These are phyloP conservation scores for Tuberolachnus salignus DNA, from an alignment of 2,888 invertebrate genomes.

Conservation along the genomic window DNA sequence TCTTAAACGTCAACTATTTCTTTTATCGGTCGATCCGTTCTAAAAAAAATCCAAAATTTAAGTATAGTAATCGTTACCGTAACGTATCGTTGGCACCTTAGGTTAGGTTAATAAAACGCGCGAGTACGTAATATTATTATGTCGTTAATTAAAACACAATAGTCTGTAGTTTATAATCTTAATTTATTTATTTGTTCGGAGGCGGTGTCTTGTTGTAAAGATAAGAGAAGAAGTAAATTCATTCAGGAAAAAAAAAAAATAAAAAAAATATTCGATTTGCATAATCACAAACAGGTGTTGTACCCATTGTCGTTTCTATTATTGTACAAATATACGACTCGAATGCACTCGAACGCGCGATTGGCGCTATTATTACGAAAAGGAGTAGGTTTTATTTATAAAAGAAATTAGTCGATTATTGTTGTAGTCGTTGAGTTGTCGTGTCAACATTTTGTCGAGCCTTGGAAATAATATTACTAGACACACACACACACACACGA, in stretches of 20 bases:
- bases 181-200: background rate
- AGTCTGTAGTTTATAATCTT: constrained; percentile 17
- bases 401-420: constrained; percentile 44
- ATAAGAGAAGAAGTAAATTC: constrained; percentile 16
- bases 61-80: too few relatives aligned
- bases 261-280: background rate
- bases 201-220: constrained; percentile 20
- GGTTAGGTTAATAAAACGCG: too few relatives aligned
- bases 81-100: too few relatives aligned
- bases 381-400: background rate
- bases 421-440: constrained; percentile 2
- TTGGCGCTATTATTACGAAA: constrained; percentile 26
- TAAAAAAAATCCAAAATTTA: too few relatives aligned
- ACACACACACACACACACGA: too few relatives aligned
- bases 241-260: too few relatives aligned
- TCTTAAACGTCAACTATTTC: too few relatives aligned
- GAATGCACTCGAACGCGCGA: too few relatives aligned
- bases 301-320: background rate
- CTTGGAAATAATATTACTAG: constrained; percentile 37
- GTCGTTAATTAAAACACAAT: background rate
- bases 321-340: background rate
- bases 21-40: too few relatives aligned
- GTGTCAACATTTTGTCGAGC: constrained; percentile 3
- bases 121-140: too few relatives aligned
- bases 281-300: background rate